Conservation (phyloP, 2,888 invertebrate species). For the Frankliniella fusca region DNA sequence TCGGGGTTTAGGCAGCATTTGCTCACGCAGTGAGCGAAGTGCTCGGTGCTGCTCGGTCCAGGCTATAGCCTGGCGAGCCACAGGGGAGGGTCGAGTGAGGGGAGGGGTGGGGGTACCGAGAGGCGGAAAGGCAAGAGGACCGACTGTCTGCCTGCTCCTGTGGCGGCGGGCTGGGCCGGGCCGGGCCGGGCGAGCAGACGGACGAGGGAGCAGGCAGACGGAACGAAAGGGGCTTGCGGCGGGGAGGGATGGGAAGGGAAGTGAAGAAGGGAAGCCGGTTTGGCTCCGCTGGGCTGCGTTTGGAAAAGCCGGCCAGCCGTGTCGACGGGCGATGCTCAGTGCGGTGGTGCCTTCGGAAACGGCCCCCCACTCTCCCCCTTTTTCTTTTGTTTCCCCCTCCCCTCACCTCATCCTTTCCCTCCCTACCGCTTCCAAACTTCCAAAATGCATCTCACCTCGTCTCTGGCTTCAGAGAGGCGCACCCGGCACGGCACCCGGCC, state of each 20-base stretch:
- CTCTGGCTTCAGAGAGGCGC: no score
- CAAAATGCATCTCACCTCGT: no score
- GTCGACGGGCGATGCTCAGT: no score
- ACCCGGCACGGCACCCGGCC: background rate
- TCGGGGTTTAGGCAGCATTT: slow-evolving; percentile 11
- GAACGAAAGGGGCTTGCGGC: background rate
- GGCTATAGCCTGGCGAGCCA: background rate
- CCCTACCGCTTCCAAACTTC: no score
- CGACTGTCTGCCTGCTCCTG: background rate
- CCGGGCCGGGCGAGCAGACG: background rate
- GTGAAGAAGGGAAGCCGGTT: slow-evolving; percentile 15
- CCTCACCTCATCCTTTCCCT: no score
- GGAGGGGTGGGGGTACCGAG: background rate
- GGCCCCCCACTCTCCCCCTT: no score
- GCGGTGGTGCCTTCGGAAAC: no score
- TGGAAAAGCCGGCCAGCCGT: background rate
- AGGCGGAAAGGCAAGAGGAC: background rate
- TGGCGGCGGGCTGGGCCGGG: background rate
- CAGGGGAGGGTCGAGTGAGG: background rate
- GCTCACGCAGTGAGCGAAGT: background rate
- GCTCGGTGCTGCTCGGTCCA: background rate
- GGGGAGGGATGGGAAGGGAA: slow-evolving; percentile 2
- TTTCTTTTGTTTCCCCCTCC: no score
- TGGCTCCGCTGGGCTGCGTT: slow-evolving; percentile 7
- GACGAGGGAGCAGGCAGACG: background rate